Conservation (phyloP, 2,113 vertebrate species). For the Embiotoca jacksoni region DNA sequence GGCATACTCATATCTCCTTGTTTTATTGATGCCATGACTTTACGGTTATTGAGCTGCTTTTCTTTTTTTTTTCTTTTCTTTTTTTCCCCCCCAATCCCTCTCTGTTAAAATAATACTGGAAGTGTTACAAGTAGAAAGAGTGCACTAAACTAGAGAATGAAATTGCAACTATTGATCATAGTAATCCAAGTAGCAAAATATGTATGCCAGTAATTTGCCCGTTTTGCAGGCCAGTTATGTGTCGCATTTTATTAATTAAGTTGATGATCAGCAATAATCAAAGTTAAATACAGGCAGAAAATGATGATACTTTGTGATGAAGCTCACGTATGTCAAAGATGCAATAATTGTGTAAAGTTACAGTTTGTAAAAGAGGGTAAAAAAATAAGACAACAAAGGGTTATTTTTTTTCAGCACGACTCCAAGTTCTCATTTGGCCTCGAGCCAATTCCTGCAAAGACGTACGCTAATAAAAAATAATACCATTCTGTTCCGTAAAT, state of each 20-base stretch:
- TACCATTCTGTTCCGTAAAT: background rate
- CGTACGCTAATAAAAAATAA: too few relatives aligned
- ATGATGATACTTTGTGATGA: too few relatives aligned
- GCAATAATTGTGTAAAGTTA: background rate
- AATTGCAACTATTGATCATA: background rate
- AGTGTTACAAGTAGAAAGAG: slow-evolving; percentile 15
- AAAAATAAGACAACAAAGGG: too few relatives aligned
- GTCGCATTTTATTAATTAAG: background rate
- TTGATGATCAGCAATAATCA: background rate
- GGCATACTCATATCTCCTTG: slow-evolving; percentile 67
- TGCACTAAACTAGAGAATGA: slow-evolving; percentile 21
- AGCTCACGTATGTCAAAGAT: slow-evolving; percentile 26
- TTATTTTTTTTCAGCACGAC: too few relatives aligned
- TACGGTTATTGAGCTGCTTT: slow-evolving; percentile 59
- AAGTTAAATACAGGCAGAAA: too few relatives aligned
- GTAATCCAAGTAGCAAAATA: background rate
- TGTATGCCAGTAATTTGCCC: background rate
- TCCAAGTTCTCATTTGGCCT: too few relatives aligned
- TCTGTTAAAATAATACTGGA: slow-evolving; percentile 41
- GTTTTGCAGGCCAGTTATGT: background rate
- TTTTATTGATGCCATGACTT: slow-evolving; percentile 73
- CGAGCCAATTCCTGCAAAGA: too few relatives aligned
- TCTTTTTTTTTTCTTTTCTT: background rate
- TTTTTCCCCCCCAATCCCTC: slow-evolving; percentile 40
- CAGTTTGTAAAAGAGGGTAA: too few relatives aligned